Conservation (phyloP, 2,113 vertebrate species). For the Euleptes europaea region DNA sequence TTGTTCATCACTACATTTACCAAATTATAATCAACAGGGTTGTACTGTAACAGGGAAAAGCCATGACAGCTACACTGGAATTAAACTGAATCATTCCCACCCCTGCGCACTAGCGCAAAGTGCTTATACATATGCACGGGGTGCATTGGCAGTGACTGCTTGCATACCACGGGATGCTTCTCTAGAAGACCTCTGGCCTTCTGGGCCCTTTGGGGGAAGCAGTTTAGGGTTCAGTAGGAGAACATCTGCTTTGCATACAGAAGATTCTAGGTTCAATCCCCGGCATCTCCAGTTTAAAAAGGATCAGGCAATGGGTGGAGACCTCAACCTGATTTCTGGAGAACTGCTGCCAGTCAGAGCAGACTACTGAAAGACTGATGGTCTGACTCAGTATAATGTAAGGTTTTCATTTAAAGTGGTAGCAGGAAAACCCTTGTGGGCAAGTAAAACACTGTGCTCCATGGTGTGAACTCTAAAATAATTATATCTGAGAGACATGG, state of each 20-base stretch:
- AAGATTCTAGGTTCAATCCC: too few relatives aligned
- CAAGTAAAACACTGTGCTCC: neutral
- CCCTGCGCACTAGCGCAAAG: neutral
- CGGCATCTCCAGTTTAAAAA: too few relatives aligned
- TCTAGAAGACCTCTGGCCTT: neutral
- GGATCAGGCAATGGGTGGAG: too few relatives aligned
- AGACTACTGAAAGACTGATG: too few relatives aligned
- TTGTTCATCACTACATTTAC: neutral
- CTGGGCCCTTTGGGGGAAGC: neutral
- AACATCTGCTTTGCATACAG: too few relatives aligned
- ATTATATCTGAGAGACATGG: neutral
- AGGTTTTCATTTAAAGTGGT: neutral
- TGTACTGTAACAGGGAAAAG: neutral
- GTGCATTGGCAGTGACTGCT: neutral
- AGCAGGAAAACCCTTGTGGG: neutral
- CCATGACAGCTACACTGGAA: neutral
- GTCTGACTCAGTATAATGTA: too few relatives aligned
- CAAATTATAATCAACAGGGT: neutral
- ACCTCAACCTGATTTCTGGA: too few relatives aligned
- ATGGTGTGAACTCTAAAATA: neutral
- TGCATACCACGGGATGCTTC: neutral
- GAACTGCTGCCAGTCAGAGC: too few relatives aligned
- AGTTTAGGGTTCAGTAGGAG: too few relatives aligned
- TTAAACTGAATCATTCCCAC: neutral
- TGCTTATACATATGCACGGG: neutral